Conservation (phyloP, 2,888 invertebrate genomes). For the Lochmaea crataegi region DNA sequence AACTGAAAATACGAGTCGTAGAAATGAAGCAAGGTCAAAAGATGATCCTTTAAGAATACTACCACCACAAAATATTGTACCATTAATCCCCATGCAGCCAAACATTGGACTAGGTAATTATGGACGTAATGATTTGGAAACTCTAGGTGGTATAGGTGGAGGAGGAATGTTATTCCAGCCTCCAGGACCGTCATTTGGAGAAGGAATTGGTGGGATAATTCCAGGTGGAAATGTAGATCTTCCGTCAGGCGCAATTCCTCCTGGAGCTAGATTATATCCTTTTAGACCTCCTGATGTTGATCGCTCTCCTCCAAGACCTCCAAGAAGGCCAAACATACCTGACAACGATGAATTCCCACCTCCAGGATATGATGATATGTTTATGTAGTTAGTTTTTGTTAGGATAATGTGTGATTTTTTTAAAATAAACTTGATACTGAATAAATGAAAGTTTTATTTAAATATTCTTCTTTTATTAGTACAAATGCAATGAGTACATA, state of each 20-base stretch:
- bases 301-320: slow-evolving; percentile 63
- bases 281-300: slow-evolving; percentile 75
- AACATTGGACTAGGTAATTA: slow-evolving; percentile 47
- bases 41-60: slow-evolving; percentile 12
- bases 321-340: slow-evolving; percentile 65
- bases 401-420: slow-evolving; percentile 13
- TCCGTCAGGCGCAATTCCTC: slow-evolving; percentile 72
- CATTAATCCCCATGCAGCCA: not conserved
- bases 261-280: slow-evolving; percentile 88
- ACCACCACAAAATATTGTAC: slow-evolving; percentile 1
- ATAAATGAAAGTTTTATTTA: not conserved
- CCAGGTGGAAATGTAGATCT: slow-evolving; percentile 53
- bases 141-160: slow-evolving; percentile 70
- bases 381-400: slow-evolving; percentile 65
- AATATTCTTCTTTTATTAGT: not conserved
- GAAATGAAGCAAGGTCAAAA: not conserved
- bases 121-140: slow-evolving; percentile 84
- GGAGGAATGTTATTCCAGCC: slow-evolving; percentile 86
- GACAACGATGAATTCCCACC: slow-evolving; percentile 81
- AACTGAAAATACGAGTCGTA: slow-evolving; percentile 43
- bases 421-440: not conserved
- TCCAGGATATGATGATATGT: slow-evolving; percentile 80
- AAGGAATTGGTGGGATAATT: slow-evolving; percentile 49
- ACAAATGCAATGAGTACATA: no score
- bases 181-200: slow-evolving; percentile 56